These are phyloP conservation scores for Ectobius pallidus DNA, from an alignment of 2,888 invertebrate species.

Conservation along the genomic window DNA sequence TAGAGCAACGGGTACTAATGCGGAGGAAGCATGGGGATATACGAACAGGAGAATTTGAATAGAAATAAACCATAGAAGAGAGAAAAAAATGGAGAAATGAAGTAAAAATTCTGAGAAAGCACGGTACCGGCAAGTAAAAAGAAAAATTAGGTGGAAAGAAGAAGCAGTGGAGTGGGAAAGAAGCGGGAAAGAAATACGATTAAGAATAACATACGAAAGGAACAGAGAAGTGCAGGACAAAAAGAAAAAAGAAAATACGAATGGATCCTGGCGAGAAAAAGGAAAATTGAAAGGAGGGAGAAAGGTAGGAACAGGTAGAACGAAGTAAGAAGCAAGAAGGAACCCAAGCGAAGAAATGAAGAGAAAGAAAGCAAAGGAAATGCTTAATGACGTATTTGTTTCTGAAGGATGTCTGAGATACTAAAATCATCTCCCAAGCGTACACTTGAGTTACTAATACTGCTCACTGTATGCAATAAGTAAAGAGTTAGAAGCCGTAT, in stretches of 20 bases:
- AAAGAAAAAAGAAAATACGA: neutral
- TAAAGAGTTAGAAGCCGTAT: no score
- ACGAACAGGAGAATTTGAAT: neutral
- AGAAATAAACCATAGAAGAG: neutral
- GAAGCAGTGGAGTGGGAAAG: neutral
- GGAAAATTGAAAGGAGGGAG: neutral
- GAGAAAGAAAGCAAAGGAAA: neutral
- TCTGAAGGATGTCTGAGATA: no score
- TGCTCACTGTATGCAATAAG: no score
- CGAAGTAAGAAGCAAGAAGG: neutral
- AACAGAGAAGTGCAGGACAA: neutral
- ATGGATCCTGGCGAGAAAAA: neutral
- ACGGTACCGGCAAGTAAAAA: neutral
- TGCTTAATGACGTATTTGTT: no score
- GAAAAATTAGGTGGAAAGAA: neutral
- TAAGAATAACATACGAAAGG: neutral
- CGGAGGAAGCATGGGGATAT: neutral
- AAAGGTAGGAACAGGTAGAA: neutral
- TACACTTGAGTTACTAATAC: no score
- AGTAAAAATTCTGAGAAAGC: neutral
- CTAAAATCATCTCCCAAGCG: no score
- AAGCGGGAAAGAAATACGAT: neutral
- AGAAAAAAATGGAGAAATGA: neutral
- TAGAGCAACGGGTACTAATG: neutral
- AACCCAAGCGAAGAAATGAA: neutral